phyloP scores from a whole-genome alignment of 1,140 invertebrate genomes.

The Oscheius sp. region DNA sequence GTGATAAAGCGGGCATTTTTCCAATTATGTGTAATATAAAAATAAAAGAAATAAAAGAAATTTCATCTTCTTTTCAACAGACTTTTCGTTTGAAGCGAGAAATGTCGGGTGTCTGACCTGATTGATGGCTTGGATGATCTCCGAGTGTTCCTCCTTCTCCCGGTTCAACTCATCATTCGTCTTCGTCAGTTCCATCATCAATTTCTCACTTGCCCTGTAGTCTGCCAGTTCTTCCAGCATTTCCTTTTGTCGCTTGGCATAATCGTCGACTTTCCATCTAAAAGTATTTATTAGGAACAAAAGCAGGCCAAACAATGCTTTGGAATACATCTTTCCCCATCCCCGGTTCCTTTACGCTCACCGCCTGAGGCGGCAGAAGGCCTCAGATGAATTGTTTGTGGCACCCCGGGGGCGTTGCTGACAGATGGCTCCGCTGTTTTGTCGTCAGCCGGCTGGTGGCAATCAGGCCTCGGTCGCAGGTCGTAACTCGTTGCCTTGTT shows the following conservation, averaged over 20 bases:
- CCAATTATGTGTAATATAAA: background rate
- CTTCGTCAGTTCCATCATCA: slow-evolving; percentile 23
- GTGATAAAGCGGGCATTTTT: background rate
- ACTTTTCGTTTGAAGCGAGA: background rate
- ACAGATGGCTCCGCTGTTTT: too few species aligned
- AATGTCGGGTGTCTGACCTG: slow-evolving; percentile 20
- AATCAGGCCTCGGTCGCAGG: too few species aligned
- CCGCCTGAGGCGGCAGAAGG: too few species aligned
- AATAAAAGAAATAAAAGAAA: background rate
- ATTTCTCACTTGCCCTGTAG: slow-evolving; percentile 19
- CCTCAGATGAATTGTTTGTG: too few species aligned
- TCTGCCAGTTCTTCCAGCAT: slow-evolving; percentile 26
- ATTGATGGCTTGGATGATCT: slow-evolving; percentile 42
- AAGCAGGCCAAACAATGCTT: too few species aligned
- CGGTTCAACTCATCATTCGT: slow-evolving; percentile 36
- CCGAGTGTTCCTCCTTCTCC: slow-evolving; percentile 40
- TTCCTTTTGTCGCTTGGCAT: slow-evolving; percentile 12
- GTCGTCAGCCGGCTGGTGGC: too few species aligned
- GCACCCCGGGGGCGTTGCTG: too few species aligned
- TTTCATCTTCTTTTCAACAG: slow-evolving; percentile 12
- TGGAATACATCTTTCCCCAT: too few species aligned
- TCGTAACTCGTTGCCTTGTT: too few species aligned
- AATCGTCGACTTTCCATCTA: slow-evolving; percentile 32
- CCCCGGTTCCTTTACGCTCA: too few species aligned
- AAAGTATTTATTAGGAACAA: too few species aligned